These are phyloP conservation scores for Ochropleura plecta DNA, from an alignment of 2,888 invertebrate genomes.

Conservation along the genomic window DNA sequence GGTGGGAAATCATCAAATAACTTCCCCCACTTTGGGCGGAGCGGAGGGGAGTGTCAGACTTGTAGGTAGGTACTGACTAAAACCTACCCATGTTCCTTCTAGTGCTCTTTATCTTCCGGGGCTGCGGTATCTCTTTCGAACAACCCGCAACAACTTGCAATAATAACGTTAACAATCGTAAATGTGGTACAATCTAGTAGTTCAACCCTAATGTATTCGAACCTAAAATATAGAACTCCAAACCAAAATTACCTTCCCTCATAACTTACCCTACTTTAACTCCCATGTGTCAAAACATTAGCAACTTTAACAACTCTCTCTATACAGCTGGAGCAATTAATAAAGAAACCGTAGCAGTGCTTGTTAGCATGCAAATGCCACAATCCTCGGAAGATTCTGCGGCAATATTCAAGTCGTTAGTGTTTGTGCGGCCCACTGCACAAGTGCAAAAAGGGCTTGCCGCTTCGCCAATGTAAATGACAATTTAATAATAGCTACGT, in stretches of 20 bases:
- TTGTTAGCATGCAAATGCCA: slow-evolving; percentile 84
- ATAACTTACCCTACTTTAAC: slow-evolving; percentile 11
- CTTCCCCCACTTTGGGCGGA: no score
- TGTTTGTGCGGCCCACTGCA: slow-evolving; percentile 78
- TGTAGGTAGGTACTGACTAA: no score
- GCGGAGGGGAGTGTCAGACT: no score
- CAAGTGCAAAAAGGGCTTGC: slow-evolving; percentile 76
- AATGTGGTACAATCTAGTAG: background rate
- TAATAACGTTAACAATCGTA: background rate
- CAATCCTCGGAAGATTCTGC: slow-evolving; percentile 79
- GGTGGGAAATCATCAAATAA: no score
- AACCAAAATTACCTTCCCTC: background rate
- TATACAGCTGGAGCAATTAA: slow-evolving; percentile 73
- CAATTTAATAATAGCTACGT: slow-evolving; percentile 72
- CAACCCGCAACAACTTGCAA: no score
- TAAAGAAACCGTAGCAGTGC: slow-evolving; percentile 75
- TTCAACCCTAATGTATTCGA: background rate
- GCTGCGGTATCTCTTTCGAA: no score
- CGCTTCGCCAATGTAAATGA: slow-evolving; percentile 69
- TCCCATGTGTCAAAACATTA: slow-evolving; percentile 32
- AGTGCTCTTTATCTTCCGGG: no score
- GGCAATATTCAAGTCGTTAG: slow-evolving; percentile 84
- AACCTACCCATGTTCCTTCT: no score
- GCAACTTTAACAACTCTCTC: slow-evolving; percentile 31
- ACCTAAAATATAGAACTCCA: background rate